Base-by-base conservation (phyloP, 2,797 vertebrate genomes). In the Masticophis lateralis region DNA sequence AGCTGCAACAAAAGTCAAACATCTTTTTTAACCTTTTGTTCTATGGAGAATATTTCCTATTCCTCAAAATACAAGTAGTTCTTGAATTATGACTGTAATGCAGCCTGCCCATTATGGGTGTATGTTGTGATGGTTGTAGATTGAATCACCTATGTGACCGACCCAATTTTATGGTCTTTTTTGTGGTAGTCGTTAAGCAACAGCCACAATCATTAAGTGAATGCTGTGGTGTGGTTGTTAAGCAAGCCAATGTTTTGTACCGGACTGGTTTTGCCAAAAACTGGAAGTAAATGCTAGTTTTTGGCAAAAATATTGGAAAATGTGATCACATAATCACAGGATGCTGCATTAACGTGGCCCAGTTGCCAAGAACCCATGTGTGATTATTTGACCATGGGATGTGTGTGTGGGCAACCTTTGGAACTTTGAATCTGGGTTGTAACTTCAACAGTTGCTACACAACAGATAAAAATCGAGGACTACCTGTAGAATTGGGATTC, bases 1-100 rank as follows among this genome's bases (percentile, higher is more conserved):
- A 47, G 74, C 37, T 83, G 74, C 37, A 93, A 90, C 18, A 16
- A 43, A 55, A 91, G 93, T 90, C 66, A 83, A 95, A 92, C 2
- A 87, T 22, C 79, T 90, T 27, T 93, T 27, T n/a, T 1, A 69
- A 32, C 14, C 14, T 32, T 69, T 25, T 90, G 37, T 69, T 59
- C 55, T 51, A 47, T 25, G 27, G 13, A 66, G 90, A 86, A 90
- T 57, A 83, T 47, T 47, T 83, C 14, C 6, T 32, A 20, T 87
- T 13, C 56, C 93, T 0, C 5, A 28, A 88, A 91, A 88, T 32
- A 87, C 22, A 27, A 2, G n/a, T 8, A 74, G 16, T 37, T 27
- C n/a, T 37, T 18, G 14, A 74, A 74, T 74, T 74, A 74, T 18
- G 66, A 74, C 6, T 32, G n/a, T 8, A 37, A 32, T 18, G 14